phyloP scores from a whole-genome alignment of 2,113 vertebrate genomes.

The Carettochelys insculpta region DNA sequence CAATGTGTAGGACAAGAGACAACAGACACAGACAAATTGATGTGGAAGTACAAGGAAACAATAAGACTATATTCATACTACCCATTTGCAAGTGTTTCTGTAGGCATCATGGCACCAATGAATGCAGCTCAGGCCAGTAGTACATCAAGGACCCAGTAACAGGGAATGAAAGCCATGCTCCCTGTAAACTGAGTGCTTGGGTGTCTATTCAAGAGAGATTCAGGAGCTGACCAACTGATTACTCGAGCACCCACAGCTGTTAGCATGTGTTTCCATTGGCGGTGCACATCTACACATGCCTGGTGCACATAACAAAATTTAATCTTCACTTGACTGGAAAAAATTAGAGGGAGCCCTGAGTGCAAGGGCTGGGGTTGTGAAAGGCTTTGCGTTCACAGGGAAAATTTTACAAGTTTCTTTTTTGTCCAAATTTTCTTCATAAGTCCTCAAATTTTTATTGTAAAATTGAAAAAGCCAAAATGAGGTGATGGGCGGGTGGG shows the following conservation, averaged over 20 bases:
- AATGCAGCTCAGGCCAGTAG: not conserved
- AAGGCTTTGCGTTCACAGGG: not conserved
- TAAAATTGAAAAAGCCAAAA: not conserved
- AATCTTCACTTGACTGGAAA: no score
- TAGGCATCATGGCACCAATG: rapidly evolving
- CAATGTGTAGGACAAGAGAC: not conserved
- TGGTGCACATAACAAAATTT: no score
- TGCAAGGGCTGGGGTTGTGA: not conserved
- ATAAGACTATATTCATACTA: not conserved
- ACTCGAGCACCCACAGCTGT: no score
- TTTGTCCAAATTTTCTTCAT: not conserved
- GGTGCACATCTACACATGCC: no score
- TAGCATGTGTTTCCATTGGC: no score
- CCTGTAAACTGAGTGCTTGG: no score
- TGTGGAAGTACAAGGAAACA: not conserved
- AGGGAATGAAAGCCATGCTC: no score
- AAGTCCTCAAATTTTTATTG: not conserved
- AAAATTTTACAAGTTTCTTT: not conserved
- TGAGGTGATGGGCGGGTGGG: no score
- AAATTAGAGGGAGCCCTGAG: no score
- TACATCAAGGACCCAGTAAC: no score
- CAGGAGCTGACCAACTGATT: no score
- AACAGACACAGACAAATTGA: not conserved
- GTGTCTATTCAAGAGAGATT: no score
- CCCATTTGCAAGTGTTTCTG: not conserved